These are phyloP conservation scores for Lasioglossum marginatum DNA, from an alignment of 2,888 invertebrate species.

Conservation along the genomic window DNA sequence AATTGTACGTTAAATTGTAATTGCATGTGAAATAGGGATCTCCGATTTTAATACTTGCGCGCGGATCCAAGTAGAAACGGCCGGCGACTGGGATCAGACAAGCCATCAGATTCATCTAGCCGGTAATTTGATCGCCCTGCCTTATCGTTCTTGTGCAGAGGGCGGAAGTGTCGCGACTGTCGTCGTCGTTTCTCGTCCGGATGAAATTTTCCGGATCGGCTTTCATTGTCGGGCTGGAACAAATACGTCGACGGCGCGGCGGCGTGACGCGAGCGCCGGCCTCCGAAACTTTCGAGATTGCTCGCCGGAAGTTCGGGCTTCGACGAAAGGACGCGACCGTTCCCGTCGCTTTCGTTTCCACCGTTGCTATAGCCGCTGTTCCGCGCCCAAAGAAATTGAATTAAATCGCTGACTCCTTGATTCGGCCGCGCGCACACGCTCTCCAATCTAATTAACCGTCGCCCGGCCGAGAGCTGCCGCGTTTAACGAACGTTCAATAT, in stretches of 20 bases:
- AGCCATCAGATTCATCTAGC: too few relatives aligned
- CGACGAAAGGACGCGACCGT: constrained; percentile 23
- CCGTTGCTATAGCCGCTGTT: background rate
- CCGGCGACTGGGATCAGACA: background rate
- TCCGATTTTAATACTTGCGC: too few relatives aligned
- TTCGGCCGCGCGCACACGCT: constrained; percentile 18
- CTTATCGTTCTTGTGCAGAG: background rate
- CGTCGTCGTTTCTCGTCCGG: constrained; percentile 22
- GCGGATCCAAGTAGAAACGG: background rate
- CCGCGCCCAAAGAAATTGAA: constrained; percentile 44
- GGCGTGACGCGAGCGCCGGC: constrained; percentile 25
- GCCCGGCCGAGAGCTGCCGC: constrained; percentile 4
- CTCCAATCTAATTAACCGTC: constrained; percentile 41
- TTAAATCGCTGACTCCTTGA: constrained; percentile 54
- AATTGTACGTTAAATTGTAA: too few relatives aligned
- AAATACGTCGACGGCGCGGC: constrained; percentile 56
- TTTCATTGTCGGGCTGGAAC: constrained; percentile 59
- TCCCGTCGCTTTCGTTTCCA: background rate
- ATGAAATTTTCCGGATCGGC: constrained; percentile 65
- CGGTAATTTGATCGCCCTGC: background rate
- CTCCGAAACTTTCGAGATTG: constrained; percentile 52
- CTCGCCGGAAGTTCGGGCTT: constrained; percentile 26
- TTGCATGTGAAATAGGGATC: too few relatives aligned
- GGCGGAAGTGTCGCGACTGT: constrained; percentile 20
- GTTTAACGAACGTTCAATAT: constrained; percentile 41